Evolutionary conservation across 1,140 invertebrate species (phyloP).

Genomic region (Neuroterus valhalla): DNA sequence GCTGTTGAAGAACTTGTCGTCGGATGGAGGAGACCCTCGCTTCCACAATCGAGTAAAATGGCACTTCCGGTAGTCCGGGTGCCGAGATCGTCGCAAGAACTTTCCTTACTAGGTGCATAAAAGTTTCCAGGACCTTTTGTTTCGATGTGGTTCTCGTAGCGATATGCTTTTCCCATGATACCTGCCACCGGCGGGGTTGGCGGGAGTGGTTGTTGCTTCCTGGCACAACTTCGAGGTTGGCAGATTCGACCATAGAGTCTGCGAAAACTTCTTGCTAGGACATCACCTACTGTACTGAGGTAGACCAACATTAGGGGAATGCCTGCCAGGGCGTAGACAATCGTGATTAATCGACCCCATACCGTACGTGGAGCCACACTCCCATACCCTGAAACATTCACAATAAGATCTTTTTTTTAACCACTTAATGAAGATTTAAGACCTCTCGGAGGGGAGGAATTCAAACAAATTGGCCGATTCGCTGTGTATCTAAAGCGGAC

Average conservation of each 20-base stretch:
- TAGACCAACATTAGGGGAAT: conserved; percentile 94
- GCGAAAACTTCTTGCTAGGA: conserved; percentile 79
- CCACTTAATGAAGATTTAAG: not conserved
- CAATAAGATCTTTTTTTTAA: not conserved
- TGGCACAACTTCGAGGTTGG: conserved; percentile 60
- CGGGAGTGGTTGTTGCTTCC: conserved; percentile 63
- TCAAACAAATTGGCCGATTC: no score
- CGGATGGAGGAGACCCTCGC: conserved; percentile 67
- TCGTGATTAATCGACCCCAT: conserved; percentile 89
- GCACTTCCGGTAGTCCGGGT: conserved; percentile 64
- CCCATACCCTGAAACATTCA: conserved; percentile 86
- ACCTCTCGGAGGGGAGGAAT: not conserved
- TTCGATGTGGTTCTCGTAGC: conserved; percentile 72
- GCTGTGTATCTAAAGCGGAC: no score
- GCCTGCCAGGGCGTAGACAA: conserved; percentile 90
- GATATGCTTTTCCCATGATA: conserved; percentile 63
- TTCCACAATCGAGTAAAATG: conserved; percentile 66
- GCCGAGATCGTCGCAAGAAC: conserved; percentile 67
- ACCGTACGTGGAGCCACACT: conserved; percentile 92
- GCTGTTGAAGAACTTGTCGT: conserved; percentile 65
- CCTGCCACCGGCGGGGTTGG: conserved; percentile 58
- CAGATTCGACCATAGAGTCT: conserved; percentile 76
- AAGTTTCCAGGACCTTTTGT: conserved; percentile 59
- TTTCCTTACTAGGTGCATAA: conserved; percentile 67
- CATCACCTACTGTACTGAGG: conserved; percentile 89